Conservation (phyloP, 2,888 invertebrate genomes). For the Epistrophe grossulariae region DNA sequence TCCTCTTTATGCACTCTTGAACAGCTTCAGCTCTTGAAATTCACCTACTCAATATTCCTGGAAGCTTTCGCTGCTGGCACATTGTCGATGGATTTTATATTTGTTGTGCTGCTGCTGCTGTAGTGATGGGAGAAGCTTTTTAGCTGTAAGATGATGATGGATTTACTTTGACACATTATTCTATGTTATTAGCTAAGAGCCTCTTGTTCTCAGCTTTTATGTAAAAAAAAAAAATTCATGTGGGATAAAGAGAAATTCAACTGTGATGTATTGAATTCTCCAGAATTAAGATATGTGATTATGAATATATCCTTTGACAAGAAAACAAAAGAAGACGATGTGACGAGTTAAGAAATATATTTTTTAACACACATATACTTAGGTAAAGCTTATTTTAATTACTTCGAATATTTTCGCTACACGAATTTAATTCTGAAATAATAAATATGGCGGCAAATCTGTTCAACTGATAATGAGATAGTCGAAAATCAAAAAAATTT, state of each 20-base stretch:
- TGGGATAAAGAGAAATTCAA: constrained; percentile 16
- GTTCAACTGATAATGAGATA: no score
- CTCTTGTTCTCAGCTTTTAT: constrained; percentile 15
- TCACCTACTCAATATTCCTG: constrained; percentile 20
- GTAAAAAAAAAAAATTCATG: not conserved
- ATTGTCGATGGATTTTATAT: constrained; percentile 20
- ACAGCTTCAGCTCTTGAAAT: constrained; percentile 33
- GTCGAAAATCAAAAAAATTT: no score
- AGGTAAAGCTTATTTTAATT: not conserved
- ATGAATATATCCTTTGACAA: not conserved
- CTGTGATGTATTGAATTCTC: constrained; percentile 7
- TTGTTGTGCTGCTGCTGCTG: not conserved
- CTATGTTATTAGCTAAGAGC: constrained; percentile 59
- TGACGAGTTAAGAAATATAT: not conserved
- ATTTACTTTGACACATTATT: constrained; percentile 64
- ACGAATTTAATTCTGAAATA: not conserved
- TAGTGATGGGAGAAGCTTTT: constrained; percentile 4
- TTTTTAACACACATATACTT: not conserved
- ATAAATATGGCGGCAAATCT: no score
- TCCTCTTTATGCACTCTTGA: constrained; percentile 38
- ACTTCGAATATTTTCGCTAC: not conserved
- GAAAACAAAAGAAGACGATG: not conserved
- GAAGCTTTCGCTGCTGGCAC: not conserved
- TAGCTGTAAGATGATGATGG: constrained; percentile 36
- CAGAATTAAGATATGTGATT: not conserved